Percentiles rank a stretch among this genome's conserved stretches.
These are phyloP conservation scores for Drosophila glabriapex DNA, from an alignment of 2,888 invertebrate genomes.

Conservation along the genomic window DNA sequence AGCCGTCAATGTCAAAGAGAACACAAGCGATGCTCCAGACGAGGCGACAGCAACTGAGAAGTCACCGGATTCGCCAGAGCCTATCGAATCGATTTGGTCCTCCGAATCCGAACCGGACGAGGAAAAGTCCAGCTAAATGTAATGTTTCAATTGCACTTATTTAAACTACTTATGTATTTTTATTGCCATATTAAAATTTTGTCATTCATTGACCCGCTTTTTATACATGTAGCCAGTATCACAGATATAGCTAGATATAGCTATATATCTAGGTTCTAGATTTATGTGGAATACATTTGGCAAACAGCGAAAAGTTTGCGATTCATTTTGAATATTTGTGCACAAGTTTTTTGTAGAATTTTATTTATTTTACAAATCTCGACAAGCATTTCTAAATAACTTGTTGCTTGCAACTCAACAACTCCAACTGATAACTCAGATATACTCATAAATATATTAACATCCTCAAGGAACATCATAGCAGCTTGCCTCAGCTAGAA, in stretches of 20 bases:
- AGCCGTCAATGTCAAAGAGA: conserved; percentile 14
- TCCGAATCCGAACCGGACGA: conserved; percentile 78
- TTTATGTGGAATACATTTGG: not conserved
- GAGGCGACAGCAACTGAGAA: conserved; percentile 70
- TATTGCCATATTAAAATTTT: conserved; percentile 36
- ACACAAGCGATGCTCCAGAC: conserved; percentile 32
- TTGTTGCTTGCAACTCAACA: not conserved
- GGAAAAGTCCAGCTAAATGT: conserved; percentile 58
- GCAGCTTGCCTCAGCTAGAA: not conserved
- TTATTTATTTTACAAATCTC: no score
- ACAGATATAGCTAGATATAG: not conserved
- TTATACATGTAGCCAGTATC: not conserved
- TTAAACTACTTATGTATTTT: conserved; percentile 23
- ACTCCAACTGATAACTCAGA: not conserved
- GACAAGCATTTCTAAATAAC: not conserved
- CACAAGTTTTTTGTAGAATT: not conserved
- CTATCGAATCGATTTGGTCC: conserved; percentile 86
- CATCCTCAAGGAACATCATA: not conserved
- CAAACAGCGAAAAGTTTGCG: not conserved
- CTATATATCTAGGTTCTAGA: not conserved
- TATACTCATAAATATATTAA: not conserved
- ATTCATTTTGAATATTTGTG: not conserved
- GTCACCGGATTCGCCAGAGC: conserved; percentile 66
- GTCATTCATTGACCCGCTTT: conserved; percentile 9
- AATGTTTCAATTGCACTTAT: conserved; percentile 38